Evolutionary conservation across 2,113 vertebrate genomes (phyloP).

Genomic region (Salvelinus sp.): DNA sequence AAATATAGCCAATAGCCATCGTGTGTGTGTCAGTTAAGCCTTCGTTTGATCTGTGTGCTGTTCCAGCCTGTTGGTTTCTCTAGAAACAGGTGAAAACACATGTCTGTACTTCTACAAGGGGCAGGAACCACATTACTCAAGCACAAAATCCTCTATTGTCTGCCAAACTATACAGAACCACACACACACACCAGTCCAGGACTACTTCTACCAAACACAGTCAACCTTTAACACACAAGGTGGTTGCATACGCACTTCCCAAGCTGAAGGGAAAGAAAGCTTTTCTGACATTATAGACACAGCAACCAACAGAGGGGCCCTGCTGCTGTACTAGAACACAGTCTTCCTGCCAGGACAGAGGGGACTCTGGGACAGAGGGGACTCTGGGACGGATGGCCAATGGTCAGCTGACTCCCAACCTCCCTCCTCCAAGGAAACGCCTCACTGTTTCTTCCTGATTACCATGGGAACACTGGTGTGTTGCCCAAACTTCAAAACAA

Average conservation of each 20-base stretch:
- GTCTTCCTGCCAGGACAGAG: slow-evolving; percentile 33
- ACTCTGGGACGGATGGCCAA: slow-evolving; percentile 17
- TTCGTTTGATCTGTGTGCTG: background rate
- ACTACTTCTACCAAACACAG: background rate
- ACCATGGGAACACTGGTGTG: slow-evolving; percentile 66
- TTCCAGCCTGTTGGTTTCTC: slow-evolving; percentile 16
- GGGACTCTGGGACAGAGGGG: slow-evolving; percentile 24
- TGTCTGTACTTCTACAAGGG: slow-evolving; percentile 1
- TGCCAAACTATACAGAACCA: background rate
- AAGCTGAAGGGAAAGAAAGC: background rate
- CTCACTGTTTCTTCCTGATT: slow-evolving; percentile 71
- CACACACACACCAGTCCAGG: background rate
- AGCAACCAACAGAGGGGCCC: background rate
- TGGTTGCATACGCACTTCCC: background rate
- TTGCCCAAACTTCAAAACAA: slow-evolving; percentile 51
- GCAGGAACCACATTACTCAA: background rate
- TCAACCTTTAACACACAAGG: background rate
- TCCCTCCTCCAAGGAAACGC: slow-evolving; percentile 64
- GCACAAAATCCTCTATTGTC: background rate
- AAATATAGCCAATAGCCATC: too few relatives aligned
- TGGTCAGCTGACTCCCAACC: slow-evolving; percentile 44
- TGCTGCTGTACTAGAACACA: slow-evolving; percentile 5
- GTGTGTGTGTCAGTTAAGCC: background rate
- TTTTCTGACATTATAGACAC: background rate
- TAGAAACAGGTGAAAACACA: slow-evolving; percentile 5